Conservation (phyloP, 2,888 invertebrate genomes). For the Netelia melanura region DNA sequence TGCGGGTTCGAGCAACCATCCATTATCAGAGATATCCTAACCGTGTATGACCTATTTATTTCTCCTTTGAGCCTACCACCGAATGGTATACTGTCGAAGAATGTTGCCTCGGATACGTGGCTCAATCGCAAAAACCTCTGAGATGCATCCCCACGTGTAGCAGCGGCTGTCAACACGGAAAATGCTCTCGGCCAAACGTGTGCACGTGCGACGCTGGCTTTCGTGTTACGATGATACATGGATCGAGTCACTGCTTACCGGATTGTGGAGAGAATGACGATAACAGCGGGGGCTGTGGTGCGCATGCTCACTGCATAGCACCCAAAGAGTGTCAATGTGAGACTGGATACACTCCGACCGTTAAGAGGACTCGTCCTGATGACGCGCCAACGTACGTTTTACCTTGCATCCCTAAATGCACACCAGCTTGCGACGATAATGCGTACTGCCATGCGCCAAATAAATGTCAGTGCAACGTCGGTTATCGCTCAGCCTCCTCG, state of each 20-base stretch:
- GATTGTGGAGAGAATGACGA: constrained; percentile 14
- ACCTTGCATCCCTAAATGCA: constrained; percentile 31
- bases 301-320: constrained; percentile 22
- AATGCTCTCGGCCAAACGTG: constrained; percentile 10
- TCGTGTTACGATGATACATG: neutral
- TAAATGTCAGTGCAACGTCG: constrained; percentile 31
- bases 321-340: constrained; percentile 21
- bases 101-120: constrained; percentile 36
- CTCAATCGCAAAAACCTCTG: neutral
- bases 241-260: constrained; percentile 8
- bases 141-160: constrained; percentile 16
- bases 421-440: constrained; percentile 8
- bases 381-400: neutral
- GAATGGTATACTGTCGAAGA: neutral
- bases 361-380: neutral
- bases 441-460: constrained; percentile 45
- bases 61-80: neutral
- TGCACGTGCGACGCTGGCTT: constrained; percentile 17
- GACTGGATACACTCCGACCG: constrained; percentile 14
- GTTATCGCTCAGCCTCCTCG: constrained; percentile 4
- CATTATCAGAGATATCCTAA: neutral
- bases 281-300: constrained; percentile 25
- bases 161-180: constrained; percentile 17
- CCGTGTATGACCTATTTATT: constrained; percentile 8
- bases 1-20: neutral